Evolutionary conservation across 2,113 vertebrate species (phyloP), one percentile per base, ranked within the genome.

Genomic region (Microcebus lehilahytsara): DNA sequence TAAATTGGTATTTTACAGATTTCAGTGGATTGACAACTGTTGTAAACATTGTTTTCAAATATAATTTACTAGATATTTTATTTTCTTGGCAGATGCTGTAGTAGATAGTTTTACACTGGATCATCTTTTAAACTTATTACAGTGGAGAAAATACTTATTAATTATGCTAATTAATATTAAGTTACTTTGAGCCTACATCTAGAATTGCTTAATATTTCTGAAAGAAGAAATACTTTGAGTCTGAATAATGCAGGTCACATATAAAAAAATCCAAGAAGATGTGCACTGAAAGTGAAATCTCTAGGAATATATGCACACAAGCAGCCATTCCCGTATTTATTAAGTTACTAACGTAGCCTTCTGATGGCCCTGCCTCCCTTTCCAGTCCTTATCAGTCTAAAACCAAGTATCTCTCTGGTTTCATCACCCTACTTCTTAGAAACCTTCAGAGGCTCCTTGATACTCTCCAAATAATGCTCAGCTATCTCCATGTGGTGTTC

Each of bases 1-100:
- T 85, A 79, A 89, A 95, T 37, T n/a, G 40, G 23, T 74, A 56
- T 72, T 96, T 94, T 79, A 1, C 64, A 95, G 86, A 95, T 93
- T 88, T 95, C 93, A 74, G 20, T 90, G 53, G 67, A 49, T 92
- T 64, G 58, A 83, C 58, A 77, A 30, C 64, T 85, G 9, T 91
- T 88, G 91, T 34, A 78, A 89, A 42, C 1, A 71, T 89, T 72
- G n/a, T 83, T 88, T 92, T 58, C 40, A 80, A 34, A 62, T 42
- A 32, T 80, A 49, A 67, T 72, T 77, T 92, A 58, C 62, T 91
- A 30, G 62, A 23, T 94, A 75, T 84, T 97, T 94, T 16, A 56
- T 79, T 95, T 92, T 78, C 42, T 84, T 94, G 89, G 86, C 62
- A 78, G 42, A n/a, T 72, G 49, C 46, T 23, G 9, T 81, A 62